phyloP scores from a whole-genome alignment of 2,888 invertebrate genomes.

The Tipula helvola region DNA sequence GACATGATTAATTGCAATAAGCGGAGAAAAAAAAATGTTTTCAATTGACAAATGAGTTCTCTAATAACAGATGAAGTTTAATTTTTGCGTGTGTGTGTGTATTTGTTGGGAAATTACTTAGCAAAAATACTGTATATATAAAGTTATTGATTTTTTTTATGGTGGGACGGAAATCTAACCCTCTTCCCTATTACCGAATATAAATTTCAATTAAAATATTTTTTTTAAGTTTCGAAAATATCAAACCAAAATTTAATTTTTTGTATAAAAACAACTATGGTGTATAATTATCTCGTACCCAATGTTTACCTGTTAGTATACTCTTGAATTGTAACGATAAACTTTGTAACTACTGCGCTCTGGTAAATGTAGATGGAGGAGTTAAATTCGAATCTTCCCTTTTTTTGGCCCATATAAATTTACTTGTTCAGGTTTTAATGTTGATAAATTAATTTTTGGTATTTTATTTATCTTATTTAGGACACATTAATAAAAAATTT shows the following conservation, averaged over 20 bases:
- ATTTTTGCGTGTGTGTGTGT: neutral
- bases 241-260: neutral
- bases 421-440: neutral
- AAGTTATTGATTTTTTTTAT: neutral
- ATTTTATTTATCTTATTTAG: neutral
- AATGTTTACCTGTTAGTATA: neutral
- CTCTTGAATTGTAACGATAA: neutral
- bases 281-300: neutral
- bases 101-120: neutral
- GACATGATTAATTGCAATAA: neutral
- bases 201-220: neutral
- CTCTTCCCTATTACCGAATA: neutral
- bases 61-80: neutral
- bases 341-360: neutral
- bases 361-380: neutral
- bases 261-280: neutral
- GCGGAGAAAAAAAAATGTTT: neutral
- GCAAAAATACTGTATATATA: neutral
- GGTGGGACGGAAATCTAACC: neutral
- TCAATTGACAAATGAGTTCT: neutral
- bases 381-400: neutral
- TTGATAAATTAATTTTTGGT: neutral
- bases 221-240: neutral
- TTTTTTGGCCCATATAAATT: neutral
- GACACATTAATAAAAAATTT: neutral